Conservation (phyloP, 2,888 invertebrate genomes). For the Malachius bipustulatus region DNA sequence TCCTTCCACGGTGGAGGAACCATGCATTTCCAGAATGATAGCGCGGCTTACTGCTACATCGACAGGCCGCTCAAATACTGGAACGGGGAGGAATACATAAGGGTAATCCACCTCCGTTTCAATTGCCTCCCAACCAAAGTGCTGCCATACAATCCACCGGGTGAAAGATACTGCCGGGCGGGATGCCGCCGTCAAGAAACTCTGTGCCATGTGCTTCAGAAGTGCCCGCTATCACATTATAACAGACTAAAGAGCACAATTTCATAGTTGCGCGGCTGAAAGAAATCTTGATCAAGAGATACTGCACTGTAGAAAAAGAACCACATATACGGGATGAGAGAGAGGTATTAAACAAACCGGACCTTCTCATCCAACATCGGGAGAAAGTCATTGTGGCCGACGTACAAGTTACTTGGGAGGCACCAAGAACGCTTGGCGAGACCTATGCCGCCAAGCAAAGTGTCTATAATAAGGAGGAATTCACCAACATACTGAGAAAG, state of each 20-base stretch:
- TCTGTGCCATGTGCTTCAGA: constrained; percentile 21
- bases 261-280: constrained; percentile 11
- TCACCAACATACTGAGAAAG: neutral
- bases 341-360: constrained; percentile 14
- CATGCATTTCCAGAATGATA: neutral
- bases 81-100: constrained; percentile 21
- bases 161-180: constrained; percentile 17
- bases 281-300: constrained; percentile 12
- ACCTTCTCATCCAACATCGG: constrained; percentile 12
- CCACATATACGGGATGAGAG: constrained; percentile 17
- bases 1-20: constrained; percentile 17
- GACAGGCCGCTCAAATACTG: constrained; percentile 19
- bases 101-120: constrained; percentile 22
- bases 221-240: constrained; percentile 18
- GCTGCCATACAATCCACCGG: constrained; percentile 23
- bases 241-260: constrained; percentile 15
- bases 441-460: constrained; percentile 5
- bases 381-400: constrained; percentile 11
- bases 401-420: constrained; percentile 13
- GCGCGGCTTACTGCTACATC: constrained; percentile 14
- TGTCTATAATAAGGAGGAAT: neutral
- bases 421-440: constrained; percentile 8
- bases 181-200: constrained; percentile 20
- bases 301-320: constrained; percentile 17
- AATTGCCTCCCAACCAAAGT: constrained; percentile 24